Conservation (phyloP, 1,140 invertebrate species). For the Panagrolaimus sp. region DNA sequence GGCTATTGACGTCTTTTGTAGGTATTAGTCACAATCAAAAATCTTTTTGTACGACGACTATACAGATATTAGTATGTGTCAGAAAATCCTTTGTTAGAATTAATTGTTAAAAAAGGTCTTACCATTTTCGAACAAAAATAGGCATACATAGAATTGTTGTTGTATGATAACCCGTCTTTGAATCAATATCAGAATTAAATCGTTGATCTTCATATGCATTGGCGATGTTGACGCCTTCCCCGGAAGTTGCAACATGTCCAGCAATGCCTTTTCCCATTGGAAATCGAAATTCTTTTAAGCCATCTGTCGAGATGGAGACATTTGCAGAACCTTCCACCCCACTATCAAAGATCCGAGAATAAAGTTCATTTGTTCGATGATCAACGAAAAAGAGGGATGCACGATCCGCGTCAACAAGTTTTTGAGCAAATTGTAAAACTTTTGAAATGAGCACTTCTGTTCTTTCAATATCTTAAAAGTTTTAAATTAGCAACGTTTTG, state of each 20-base stretch:
- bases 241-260: conserved; percentile 88
- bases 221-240: conserved; percentile 71
- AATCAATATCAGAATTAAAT: conserved; percentile 77
- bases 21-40: too few species aligned
- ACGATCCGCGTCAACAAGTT: conserved; percentile 73
- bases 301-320: conserved; percentile 33
- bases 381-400: conserved; percentile 45
- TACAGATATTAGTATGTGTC: too few species aligned
- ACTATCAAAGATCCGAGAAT: conserved; percentile 73
- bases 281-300: conserved; percentile 46
- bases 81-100: neutral
- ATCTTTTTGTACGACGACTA: too few species aligned
- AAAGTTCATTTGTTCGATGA: conserved; percentile 64
- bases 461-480: conserved; percentile 68
- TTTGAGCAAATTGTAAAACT: conserved; percentile 74
- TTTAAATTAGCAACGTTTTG: conserved; percentile 64
- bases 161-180: conserved; percentile 71
- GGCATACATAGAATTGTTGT: conserved; percentile 77
- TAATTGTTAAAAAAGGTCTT: conserved; percentile 11
- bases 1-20: too few species aligned
- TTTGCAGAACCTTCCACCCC: conserved; percentile 10
- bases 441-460: conserved; percentile 75
- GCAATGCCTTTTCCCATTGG: conserved; percentile 91
- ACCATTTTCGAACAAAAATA: conserved; percentile 68
- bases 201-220: conserved; percentile 78